A percentile compares a stretch with the other conserved stretches of the same genome.
These are phyloP conservation scores for Drosophila bocki DNA, from an alignment of 1,140 invertebrate genomes.

Conservation along the genomic window DNA sequence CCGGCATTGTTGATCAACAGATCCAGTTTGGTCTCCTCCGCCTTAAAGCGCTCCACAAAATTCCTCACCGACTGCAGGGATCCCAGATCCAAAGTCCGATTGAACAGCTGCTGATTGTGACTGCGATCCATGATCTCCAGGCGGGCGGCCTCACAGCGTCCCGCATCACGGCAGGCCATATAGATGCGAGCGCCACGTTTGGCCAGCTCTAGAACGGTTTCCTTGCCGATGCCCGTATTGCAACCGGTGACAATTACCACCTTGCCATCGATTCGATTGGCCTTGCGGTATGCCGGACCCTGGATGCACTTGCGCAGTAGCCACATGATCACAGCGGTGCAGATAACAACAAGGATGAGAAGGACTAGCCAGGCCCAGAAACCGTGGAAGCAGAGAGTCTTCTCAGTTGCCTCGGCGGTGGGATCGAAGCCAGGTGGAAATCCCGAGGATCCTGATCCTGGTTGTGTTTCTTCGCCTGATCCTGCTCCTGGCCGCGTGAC, in stretches of 20 bases:
- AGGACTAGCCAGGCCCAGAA: slow-evolving; percentile 78
- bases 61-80: slow-evolving; percentile 89
- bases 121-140: slow-evolving; percentile 85
- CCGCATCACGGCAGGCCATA: slow-evolving; percentile 94
- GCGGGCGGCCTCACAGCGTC: slow-evolving; percentile 88
- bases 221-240: slow-evolving; percentile 96
- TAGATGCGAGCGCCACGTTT: slow-evolving; percentile 91
- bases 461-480: slow-evolving; percentile 15
- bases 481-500: slow-evolving; percentile 50
- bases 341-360: slow-evolving; percentile 46
- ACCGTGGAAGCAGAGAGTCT: slow-evolving; percentile 74
- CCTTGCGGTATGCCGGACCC: slow-evolving; percentile 71
- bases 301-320: slow-evolving; percentile 72
- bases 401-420: slow-evolving; percentile 60
- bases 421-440: slow-evolving; percentile 58
- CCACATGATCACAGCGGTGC: slow-evolving; percentile 59
- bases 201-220: slow-evolving; percentile 92
- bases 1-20: slow-evolving; percentile 97
- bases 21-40: slow-evolving; percentile 89
- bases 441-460: neutral
- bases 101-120: slow-evolving; percentile 86
- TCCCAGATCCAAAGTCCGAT: slow-evolving; percentile 91
- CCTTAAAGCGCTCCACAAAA: slow-evolving; percentile 84
- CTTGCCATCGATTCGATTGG: slow-evolving; percentile 83
- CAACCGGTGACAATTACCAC: slow-evolving; percentile 88